phyloP scores from a whole-genome alignment of 2,797 vertebrate species.

The Lutjanus argentimaculatus region DNA sequence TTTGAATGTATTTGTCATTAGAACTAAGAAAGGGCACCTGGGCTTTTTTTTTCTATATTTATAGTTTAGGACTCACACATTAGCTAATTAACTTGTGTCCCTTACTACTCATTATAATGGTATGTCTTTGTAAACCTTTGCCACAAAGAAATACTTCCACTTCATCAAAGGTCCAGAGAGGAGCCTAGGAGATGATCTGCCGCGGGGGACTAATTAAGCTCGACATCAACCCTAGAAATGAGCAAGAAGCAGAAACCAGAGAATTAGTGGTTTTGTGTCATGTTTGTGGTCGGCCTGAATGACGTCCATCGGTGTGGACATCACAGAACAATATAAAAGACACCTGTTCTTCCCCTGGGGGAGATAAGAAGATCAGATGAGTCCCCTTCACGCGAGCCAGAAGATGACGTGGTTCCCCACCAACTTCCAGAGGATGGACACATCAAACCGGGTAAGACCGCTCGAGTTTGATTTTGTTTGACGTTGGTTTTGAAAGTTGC shows the following conservation, averaged over 20 bases:
- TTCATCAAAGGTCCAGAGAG: constrained; percentile 49
- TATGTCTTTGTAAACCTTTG: constrained; percentile 63
- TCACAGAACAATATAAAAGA: constrained; percentile 69
- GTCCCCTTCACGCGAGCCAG: constrained; percentile 27
- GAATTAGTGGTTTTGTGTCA: constrained; percentile 8
- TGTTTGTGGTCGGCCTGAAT: constrained; percentile 38
- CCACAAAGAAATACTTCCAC: constrained; percentile 70
- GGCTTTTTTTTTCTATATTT: constrained; percentile 16
- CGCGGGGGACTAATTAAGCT: constrained; percentile 68
- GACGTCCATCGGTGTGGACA: constrained; percentile 55
- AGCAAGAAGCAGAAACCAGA: constrained; percentile 28
- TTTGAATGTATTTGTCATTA: constrained; percentile 45
- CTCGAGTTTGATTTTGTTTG: neutral
- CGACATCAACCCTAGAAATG: constrained; percentile 44
- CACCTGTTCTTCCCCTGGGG: neutral
- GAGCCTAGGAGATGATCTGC: constrained; percentile 71
- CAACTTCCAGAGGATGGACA: constrained; percentile 61
- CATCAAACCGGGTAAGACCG: constrained; percentile 70
- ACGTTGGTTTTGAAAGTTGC: neutral
- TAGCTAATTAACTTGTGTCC: constrained; percentile 59
- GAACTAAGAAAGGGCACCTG: constrained; percentile 40
- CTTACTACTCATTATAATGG: constrained; percentile 50
- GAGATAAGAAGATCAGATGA: constrained; percentile 43
- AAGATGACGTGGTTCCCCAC: constrained; percentile 63
- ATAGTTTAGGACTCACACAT: constrained; percentile 24